Conservation (phyloP, 2,797 vertebrate genomes). For the Prunella strophiata region DNA sequence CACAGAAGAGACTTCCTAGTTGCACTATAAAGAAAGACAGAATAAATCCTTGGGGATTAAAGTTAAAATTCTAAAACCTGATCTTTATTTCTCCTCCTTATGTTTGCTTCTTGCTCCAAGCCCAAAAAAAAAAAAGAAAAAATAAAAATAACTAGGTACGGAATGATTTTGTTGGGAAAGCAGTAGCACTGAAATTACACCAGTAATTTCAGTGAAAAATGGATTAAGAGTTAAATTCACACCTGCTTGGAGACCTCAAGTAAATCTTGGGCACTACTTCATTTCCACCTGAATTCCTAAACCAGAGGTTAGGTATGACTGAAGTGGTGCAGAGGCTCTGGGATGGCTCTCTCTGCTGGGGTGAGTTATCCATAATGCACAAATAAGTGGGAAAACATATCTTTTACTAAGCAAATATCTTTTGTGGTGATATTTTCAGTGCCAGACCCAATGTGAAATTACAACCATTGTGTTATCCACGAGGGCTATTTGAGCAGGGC, state of each 20-base stretch:
- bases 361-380: background rate
- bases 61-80: background rate
- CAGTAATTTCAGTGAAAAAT: background rate
- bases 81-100: background rate
- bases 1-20: background rate
- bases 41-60: background rate
- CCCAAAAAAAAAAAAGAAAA: background rate
- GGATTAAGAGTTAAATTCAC: background rate
- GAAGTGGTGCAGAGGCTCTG: background rate
- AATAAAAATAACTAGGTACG: background rate
- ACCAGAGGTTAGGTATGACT: background rate
- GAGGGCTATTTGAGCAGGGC: background rate
- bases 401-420: background rate
- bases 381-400: background rate
- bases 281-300: background rate
- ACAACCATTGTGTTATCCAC: background rate
- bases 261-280: background rate
- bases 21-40: background rate
- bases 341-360: background rate
- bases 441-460: background rate
- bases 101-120: background rate
- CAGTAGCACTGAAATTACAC: background rate
- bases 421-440: background rate
- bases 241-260: background rate
- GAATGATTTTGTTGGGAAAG: background rate